phyloP scores from a whole-genome alignment of 2,797 vertebrate species.

The Lindbergichthys nudifrons region DNA sequence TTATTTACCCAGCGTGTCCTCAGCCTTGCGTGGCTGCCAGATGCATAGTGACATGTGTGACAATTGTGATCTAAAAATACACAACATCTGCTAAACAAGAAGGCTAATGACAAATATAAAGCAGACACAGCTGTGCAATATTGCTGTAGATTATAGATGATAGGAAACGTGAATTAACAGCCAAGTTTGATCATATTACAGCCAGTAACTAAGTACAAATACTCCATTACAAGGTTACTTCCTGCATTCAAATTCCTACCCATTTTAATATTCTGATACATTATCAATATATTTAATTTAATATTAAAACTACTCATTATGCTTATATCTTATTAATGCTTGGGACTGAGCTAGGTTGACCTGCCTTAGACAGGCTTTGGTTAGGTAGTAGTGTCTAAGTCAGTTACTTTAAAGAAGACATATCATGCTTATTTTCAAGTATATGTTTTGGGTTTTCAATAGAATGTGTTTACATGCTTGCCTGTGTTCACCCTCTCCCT shows the following conservation, averaged over 20 bases:
- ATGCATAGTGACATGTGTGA: constrained; percentile 39
- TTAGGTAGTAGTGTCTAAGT: no score
- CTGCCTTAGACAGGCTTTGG: no score
- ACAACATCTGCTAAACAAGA: constrained; percentile 51
- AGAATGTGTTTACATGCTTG: no score
- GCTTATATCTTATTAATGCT: no score
- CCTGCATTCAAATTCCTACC: neutral
- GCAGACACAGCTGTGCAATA: constrained; percentile 35
- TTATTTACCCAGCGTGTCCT: constrained; percentile 29
- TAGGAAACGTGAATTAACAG: constrained; percentile 20
- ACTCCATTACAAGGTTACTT: no score
- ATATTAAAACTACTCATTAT: neutral
- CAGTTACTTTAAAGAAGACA: no score
- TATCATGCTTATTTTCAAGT: no score
- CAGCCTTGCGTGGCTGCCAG: constrained; percentile 21
- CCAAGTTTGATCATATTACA: constrained; percentile 8
- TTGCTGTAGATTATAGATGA: constrained; percentile 40
- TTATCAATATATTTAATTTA: neutral
- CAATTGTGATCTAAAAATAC: constrained; percentile 39
- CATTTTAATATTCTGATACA: neutral
- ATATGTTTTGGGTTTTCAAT: no score
- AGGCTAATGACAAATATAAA: constrained; percentile 36
- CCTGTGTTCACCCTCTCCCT: no score
- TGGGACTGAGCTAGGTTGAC: no score
- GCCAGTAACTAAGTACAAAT: neutral